Base-by-base conservation (phyloP, 2,888 invertebrate species). In the Epinotia demarniana region DNA sequence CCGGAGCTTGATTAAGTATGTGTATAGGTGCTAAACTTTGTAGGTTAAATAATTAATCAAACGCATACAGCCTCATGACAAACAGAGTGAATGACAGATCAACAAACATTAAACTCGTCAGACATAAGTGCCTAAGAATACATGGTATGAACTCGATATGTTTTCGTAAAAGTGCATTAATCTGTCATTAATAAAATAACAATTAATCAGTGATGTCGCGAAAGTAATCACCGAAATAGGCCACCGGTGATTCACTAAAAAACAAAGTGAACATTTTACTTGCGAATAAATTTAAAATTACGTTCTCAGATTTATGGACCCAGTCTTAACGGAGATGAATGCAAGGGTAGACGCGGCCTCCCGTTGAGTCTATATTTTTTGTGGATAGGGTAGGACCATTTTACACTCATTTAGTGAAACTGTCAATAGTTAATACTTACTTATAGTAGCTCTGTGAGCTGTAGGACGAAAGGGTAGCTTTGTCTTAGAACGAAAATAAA, bases 231-330 rank as follows among this genome's bases (percentile, higher is more conserved):
- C 75, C 80, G 78, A 86, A 89, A 89, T 88, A 86, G 86, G 86
- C 83, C 88, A 88, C 86, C 80, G 85, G 87, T 86, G 89, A 86
- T 86, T 86, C 85, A 84, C 88, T 88, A 89, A 88, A 90, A 90
- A 91, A 90, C 87, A 86, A 85, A 86, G 85, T 84, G 85, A 85
- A 84, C 89, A 90, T 75, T 89, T 88, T 90, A 88, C 85, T 85
- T 87, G 85, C 86, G 87, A 89, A 91, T 91, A 91, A 90, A 90
- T 91, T 90, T 89, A 86, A 87, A 87, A 91, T 90, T 85, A 89
- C 83, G 84, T 86, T 84, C 80, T 79, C 77, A 89, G 88, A 92
- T 91, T 90, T 91, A 92, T 84, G 85, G 79, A 79, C 80, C 81
- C 84, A 84, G 81, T 86, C 87, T 75, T 70, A 64, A 70, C 39